Conservation (phyloP, 2,797 vertebrate species). For the Sebastes nivosus region DNA sequence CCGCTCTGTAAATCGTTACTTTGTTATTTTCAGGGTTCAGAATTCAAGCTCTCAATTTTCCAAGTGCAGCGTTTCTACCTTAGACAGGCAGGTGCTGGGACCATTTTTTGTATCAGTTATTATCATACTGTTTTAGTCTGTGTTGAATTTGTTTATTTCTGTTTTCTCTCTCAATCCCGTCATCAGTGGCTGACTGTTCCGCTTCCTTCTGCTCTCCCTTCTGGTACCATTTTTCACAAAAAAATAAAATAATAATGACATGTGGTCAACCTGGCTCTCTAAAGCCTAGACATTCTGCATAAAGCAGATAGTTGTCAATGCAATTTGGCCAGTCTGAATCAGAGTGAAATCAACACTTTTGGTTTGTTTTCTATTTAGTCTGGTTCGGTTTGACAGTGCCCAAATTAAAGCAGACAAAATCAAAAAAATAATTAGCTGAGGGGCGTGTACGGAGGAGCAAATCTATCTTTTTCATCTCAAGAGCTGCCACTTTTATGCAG, state of each 20-base stretch:
- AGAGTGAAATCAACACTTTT: no score
- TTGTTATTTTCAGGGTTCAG: background rate
- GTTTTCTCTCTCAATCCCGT: constrained; percentile 4
- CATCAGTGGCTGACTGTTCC: background rate
- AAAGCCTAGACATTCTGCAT: background rate
- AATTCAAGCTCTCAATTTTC: background rate
- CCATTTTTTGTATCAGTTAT: background rate
- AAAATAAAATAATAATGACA: background rate
- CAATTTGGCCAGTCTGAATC: no score
- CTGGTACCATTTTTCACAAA: background rate
- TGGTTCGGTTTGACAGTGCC: no score
- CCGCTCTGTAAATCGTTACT: background rate
- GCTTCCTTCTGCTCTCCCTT: constrained; percentile 7
- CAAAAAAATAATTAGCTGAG: no score
- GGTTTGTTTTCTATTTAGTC: no score
- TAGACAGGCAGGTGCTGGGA: background rate
- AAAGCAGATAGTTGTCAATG: background rate
- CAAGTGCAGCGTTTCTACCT: background rate
- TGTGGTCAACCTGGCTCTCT: background rate
- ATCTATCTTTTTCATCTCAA: no score
- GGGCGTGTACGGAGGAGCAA: no score
- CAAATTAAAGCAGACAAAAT: no score
- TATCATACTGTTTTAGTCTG: background rate
- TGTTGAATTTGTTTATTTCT: background rate
- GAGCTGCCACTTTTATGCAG: no score